phyloP scores from a whole-genome alignment of 2,113 vertebrate species.

The Prinia subflava region DNA sequence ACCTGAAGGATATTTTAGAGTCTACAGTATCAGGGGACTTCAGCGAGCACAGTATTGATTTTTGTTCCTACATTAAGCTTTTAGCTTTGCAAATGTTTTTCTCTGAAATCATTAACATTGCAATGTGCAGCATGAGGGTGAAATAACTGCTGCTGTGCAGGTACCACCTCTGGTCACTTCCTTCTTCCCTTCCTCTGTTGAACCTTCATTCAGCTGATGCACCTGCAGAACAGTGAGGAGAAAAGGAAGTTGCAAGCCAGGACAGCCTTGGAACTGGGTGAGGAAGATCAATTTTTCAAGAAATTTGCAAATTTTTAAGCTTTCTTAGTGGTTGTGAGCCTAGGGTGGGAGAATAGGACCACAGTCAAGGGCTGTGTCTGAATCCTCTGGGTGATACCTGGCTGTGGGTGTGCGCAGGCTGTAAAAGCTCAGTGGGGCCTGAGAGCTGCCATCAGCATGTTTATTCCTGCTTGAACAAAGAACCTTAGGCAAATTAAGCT shows the following conservation, averaged over 20 bases:
- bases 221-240: background rate
- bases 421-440: background rate
- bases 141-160: background rate
- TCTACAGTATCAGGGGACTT: background rate
- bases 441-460: background rate
- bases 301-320: background rate
- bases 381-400: background rate
- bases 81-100: constrained; percentile 28
- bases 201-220: background rate
- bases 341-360: background rate
- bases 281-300: background rate
- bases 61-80: constrained; percentile 47
- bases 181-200: background rate
- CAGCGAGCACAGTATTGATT: constrained; percentile 51
- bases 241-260: background rate
- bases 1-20: constrained; percentile 9
- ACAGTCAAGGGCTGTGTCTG: background rate
- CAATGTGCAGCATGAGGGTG: background rate
- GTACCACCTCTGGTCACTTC: background rate
- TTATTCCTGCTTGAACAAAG: background rate
- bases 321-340: background rate
- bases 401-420: background rate
- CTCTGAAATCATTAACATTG: constrained; percentile 35
- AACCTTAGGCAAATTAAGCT: background rate
- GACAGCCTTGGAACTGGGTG: constrained; percentile 15